A percentile compares a stretch with the other conserved stretches of the same genome.
Conservation (phyloP, 2,113 vertebrate genomes). For the Grammomys surdaster region DNA sequence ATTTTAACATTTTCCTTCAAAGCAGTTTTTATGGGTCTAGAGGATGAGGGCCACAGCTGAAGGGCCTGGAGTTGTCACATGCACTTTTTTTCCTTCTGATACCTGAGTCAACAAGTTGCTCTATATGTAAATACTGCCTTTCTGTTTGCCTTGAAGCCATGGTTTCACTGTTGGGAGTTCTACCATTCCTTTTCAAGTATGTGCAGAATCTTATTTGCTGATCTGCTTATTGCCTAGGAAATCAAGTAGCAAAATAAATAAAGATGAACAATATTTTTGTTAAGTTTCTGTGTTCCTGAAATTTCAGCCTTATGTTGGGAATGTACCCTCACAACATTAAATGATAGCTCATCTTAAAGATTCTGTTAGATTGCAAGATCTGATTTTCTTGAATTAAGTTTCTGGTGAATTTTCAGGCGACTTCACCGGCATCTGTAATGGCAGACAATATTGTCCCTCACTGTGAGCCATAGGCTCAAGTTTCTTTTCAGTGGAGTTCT, state of each 20-base stretch:
- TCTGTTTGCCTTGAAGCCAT: constrained; percentile 13
- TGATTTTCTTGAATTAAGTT: constrained; percentile 17
- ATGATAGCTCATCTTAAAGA: constrained; percentile 34
- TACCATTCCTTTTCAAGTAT: constrained; percentile 32
- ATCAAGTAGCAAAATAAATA: constrained; percentile 62
- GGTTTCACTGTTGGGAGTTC: constrained; percentile 55
- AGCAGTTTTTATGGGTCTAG: neutral
- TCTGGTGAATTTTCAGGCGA: constrained; percentile 40
- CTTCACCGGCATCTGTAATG: neutral
- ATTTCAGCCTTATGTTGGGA: neutral
- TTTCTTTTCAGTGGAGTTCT: constrained; percentile 33
- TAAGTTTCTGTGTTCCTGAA: constrained; percentile 50
- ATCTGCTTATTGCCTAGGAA: constrained; percentile 40
- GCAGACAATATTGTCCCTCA: neutral
- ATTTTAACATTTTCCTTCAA: constrained; percentile 46
- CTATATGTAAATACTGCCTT: constrained; percentile 28
- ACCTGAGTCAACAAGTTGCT: neutral
- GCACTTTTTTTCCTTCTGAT: constrained; percentile 6
- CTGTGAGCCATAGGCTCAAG: neutral
- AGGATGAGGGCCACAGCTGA: neutral
- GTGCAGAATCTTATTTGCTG: constrained; percentile 33
- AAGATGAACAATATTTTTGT: constrained; percentile 48
- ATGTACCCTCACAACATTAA: constrained; percentile 25
- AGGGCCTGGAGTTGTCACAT: neutral
- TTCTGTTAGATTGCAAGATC: constrained; percentile 20